phyloP scores from a whole-genome alignment of 2,797 vertebrate genomes.

The Limosa lapponica region DNA sequence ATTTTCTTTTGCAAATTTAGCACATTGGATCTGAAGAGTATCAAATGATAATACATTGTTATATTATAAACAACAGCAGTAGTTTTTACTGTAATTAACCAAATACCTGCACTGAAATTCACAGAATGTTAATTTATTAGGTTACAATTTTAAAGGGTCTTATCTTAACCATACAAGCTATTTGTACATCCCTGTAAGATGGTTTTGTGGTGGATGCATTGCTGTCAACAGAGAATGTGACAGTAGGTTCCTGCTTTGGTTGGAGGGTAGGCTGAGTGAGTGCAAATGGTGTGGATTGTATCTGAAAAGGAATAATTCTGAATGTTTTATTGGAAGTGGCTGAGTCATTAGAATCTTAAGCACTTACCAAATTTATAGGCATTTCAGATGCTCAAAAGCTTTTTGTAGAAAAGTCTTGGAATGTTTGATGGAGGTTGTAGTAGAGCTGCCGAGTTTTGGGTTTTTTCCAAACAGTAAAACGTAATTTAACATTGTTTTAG shows the following conservation, averaged over 20 bases:
- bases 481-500: not conserved
- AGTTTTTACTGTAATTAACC: not conserved
- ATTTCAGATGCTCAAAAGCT: not conserved
- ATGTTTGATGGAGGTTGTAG: not conserved
- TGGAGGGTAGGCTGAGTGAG: not conserved
- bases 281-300: not conserved
- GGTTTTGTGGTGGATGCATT: not conserved
- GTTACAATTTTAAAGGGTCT: not conserved
- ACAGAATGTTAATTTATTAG: not conserved
- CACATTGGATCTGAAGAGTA: not conserved
- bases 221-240: not conserved
- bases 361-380: not conserved
- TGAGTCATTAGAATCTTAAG: not conserved
- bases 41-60: not conserved
- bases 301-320: not conserved
- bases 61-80: not conserved
- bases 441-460: not conserved
- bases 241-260: not conserved
- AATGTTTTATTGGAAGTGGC: not conserved
- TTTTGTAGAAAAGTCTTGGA: not conserved
- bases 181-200: not conserved
- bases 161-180: accelerated
- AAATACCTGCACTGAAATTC: not conserved
- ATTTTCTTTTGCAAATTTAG: not conserved
- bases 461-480: not conserved